Percentiles rank a stretch among this genome's conserved stretches.
Conservation (phyloP, 2,888 invertebrate species). For the Drosophila imparisetae region DNA sequence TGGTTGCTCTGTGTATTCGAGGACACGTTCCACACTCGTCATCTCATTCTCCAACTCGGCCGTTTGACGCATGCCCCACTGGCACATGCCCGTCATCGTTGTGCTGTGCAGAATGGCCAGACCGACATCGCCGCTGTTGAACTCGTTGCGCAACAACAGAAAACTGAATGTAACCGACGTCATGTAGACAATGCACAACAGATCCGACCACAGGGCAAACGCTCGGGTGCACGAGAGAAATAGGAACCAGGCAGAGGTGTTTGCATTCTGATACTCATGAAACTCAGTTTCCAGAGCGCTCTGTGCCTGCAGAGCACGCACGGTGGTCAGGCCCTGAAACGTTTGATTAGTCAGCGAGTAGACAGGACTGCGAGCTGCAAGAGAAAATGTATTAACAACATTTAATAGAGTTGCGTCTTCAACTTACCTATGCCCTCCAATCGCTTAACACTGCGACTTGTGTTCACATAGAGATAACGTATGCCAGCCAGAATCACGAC, state of each 20-base stretch:
- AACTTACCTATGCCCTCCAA: conserved; percentile 84
- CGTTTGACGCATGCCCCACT: conserved; percentile 94
- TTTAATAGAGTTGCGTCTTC: background rate
- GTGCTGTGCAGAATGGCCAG: conserved; percentile 90
- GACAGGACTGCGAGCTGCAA: conserved; percentile 90
- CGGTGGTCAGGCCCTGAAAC: conserved; percentile 91
- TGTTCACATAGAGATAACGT: conserved; percentile 86
- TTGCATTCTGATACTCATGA: conserved; percentile 87
- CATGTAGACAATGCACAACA: conserved; percentile 94
- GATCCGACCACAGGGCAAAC: conserved; percentile 96
- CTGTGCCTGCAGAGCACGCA: conserved; percentile 90
- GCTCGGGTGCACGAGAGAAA: conserved; percentile 95
- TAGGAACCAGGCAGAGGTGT: conserved; percentile 91
- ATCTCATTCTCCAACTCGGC: conserved; percentile 93
- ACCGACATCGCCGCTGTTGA: conserved; percentile 88
- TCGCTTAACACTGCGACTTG: conserved; percentile 86
- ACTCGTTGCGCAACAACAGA: conserved; percentile 86
- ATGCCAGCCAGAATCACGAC: conserved; percentile 87
- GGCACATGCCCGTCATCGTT: conserved; percentile 90
- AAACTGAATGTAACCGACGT: conserved; percentile 93
- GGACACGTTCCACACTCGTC: conserved; percentile 93
- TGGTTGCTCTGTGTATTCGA: conserved; percentile 91
- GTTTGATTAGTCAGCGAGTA: conserved; percentile 91
- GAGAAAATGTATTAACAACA: background rate
- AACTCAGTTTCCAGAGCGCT: conserved; percentile 87